These are phyloP conservation scores for Biston betularia DNA, from an alignment of 2,888 invertebrate genomes.

Conservation along the genomic window DNA sequence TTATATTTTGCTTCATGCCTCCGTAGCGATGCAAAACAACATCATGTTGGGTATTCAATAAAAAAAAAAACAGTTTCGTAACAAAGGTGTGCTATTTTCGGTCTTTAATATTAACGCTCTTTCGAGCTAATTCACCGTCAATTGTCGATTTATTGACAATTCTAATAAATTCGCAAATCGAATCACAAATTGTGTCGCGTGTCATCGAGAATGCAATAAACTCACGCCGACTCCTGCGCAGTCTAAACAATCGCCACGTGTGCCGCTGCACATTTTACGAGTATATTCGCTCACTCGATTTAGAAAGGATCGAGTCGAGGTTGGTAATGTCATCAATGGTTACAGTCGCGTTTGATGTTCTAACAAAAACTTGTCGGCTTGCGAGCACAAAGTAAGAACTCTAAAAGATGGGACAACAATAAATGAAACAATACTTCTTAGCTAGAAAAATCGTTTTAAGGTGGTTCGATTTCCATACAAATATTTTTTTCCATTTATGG, in stretches of 20 bases:
- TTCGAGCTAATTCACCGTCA: not conserved
- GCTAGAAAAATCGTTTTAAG: too few relatives aligned
- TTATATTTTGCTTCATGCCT: too few relatives aligned
- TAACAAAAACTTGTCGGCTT: not conserved
- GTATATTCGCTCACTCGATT: conserved; percentile 16
- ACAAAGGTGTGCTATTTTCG: too few relatives aligned
- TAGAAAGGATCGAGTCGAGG: conserved; percentile 17
- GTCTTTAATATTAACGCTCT: too few relatives aligned
- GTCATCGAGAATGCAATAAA: conserved; percentile 43
- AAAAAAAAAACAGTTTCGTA: too few relatives aligned
- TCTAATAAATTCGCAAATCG: conserved; percentile 26
- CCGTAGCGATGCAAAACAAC: too few relatives aligned
- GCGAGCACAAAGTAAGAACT: too few relatives aligned
- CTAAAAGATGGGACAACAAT: too few relatives aligned
- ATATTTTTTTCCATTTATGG: too few relatives aligned
- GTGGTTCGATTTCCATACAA: too few relatives aligned
- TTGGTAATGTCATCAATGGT: not conserved
- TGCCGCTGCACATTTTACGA: conserved; percentile 13
- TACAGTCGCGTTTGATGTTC: not conserved
- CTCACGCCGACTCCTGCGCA: conserved; percentile 48
- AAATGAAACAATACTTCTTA: too few relatives aligned
- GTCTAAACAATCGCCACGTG: conserved; percentile 65
- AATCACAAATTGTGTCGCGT: conserved; percentile 27
- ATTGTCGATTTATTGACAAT: conserved; percentile 32
- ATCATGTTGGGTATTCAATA: too few relatives aligned